phyloP scores from a whole-genome alignment of 2,113 vertebrate genomes.

The Salvelinus alpinus region DNA sequence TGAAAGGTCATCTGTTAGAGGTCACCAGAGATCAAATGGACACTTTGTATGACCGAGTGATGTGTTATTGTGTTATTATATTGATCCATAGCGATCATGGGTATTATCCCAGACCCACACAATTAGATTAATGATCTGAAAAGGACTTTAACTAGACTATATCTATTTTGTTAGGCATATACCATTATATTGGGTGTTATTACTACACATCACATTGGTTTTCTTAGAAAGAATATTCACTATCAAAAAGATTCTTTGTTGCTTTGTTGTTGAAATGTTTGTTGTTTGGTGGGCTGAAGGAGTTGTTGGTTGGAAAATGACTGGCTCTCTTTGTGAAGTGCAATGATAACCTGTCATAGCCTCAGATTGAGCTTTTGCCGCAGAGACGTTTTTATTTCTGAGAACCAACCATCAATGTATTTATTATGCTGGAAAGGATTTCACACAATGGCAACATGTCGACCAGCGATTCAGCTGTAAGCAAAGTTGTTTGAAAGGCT shows the following conservation, averaged over 20 bases:
- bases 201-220: too few relatives aligned
- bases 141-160: too few relatives aligned
- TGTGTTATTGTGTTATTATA: neutral
- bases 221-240: too few relatives aligned
- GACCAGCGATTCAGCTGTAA: constrained; percentile 23
- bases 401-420: constrained; percentile 15
- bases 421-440: constrained; percentile 19
- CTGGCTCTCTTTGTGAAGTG: constrained; percentile 23
- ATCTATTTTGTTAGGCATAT: too few relatives aligned
- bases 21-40: constrained; percentile 30
- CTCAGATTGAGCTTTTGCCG: constrained; percentile 22
- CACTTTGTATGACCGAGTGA: too few relatives aligned
- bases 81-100: neutral
- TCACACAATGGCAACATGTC: constrained; percentile 15
- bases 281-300: constrained; percentile 29
- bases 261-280: neutral
- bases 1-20: constrained; percentile 34
- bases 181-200: too few relatives aligned
- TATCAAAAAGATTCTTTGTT: too few relatives aligned
- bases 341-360: constrained; percentile 59
- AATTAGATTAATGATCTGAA: too few relatives aligned
- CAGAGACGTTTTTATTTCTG: constrained; percentile 22
- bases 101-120: neutral
- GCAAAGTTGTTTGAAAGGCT: constrained; percentile 6
- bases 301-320: neutral